Percentiles rank a stretch among this genome's conserved stretches.
phyloP scores from a whole-genome alignment of 92 coral and sea anemone genomes.

The Zoanthus gigantus region DNA sequence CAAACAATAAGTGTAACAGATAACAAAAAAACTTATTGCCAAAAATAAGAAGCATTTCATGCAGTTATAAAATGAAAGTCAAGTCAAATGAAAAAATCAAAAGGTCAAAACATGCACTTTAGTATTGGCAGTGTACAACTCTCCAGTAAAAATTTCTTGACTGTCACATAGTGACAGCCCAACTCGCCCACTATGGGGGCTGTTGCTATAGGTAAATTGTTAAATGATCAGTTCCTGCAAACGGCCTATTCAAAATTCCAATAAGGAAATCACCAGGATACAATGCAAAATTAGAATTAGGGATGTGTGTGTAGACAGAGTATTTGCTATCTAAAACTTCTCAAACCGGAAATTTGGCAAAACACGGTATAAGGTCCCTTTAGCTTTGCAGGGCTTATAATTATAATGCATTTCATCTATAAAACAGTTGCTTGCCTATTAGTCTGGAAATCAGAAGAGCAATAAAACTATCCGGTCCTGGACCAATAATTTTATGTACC shows the following conservation, averaged over 20 bases:
- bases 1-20: not conserved
- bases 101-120: not conserved
- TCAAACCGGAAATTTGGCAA: not conserved
- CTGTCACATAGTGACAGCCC: not conserved
- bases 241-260: not conserved
- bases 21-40: not conserved
- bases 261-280: slow-evolving; percentile 1
- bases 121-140: not conserved
- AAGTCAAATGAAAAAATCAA: slow-evolving; percentile 12
- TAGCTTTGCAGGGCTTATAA: no score
- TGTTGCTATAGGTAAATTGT: not conserved
- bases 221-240: not conserved
- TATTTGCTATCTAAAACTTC: not conserved
- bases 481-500: no score
- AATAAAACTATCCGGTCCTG: no score
- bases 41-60: not conserved
- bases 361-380: no score
- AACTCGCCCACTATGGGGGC: not conserved
- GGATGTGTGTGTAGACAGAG: not conserved
- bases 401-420: no score
- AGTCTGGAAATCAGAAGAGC: no score
- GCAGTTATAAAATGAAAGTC: not conserved
- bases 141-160: not conserved
- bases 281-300: not conserved
- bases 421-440: no score